phyloP scores from a whole-genome alignment of 2,113 vertebrate genomes.

The Cephalophus harveyi region DNA sequence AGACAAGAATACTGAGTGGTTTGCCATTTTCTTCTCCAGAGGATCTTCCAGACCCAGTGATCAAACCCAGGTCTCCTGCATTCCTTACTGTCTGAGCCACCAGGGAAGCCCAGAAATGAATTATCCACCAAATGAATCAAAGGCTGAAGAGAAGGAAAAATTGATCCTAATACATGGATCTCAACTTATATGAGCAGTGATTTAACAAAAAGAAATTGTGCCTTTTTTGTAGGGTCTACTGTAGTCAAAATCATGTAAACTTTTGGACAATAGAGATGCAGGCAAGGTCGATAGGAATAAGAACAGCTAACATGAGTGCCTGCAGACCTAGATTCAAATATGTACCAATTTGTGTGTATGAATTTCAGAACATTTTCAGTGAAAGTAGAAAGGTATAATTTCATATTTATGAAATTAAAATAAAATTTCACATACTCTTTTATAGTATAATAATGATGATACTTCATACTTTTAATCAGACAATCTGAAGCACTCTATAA shows the following conservation, averaged over 20 bases:
- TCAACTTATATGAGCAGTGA: not conserved
- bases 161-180: not conserved
- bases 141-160: not conserved
- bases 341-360: not conserved
- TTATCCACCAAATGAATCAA: not conserved
- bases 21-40: not conserved
- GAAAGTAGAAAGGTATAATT: constrained; percentile 63
- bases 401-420: constrained; percentile 74
- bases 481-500: constrained; percentile 69
- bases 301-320: not conserved
- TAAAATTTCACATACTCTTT: constrained; percentile 61
- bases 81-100: not conserved
- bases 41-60: not conserved
- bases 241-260: not conserved
- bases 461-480: constrained; percentile 73
- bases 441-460: constrained; percentile 59
- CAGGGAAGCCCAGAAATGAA: not conserved
- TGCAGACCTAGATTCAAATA: constrained; percentile 17
- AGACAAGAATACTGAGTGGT: not conserved
- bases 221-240: not conserved
- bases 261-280: not conserved
- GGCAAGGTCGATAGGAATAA: not conserved
- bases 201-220: not conserved
- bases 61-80: not conserved
- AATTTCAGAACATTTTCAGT: constrained; percentile 55